phyloP scores from a whole-genome alignment of 2,113 vertebrate species.

The Cochlearius cochlearius region DNA sequence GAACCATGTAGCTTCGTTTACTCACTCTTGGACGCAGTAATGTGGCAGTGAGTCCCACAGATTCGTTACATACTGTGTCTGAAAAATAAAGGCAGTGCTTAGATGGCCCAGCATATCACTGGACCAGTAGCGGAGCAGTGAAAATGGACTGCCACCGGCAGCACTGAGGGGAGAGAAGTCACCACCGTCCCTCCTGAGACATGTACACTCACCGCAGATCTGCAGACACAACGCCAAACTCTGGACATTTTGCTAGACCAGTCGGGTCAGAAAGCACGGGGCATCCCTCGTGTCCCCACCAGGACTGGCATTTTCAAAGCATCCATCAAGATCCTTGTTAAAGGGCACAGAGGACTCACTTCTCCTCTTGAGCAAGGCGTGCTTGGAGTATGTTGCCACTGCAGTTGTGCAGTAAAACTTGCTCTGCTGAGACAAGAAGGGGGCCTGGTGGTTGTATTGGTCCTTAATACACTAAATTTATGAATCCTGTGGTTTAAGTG shows the following conservation, averaged over 20 bases:
- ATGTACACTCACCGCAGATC: rapidly evolving
- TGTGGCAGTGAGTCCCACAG: not conserved
- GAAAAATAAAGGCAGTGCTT: not conserved
- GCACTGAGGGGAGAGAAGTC: not conserved
- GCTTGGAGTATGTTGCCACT: not conserved
- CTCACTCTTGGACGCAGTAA: not conserved
- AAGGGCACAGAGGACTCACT: not conserved
- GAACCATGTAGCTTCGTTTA: not conserved
- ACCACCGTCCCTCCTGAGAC: not conserved
- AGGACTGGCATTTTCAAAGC: not conserved
- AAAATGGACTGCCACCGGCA: not conserved
- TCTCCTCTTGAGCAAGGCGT: not conserved
- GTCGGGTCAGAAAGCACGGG: not conserved
- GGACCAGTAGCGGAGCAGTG: not conserved
- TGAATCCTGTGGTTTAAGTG: not conserved
- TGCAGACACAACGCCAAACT: not conserved
- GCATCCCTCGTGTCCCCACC: not conserved
- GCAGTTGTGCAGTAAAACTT: not conserved
- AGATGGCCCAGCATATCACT: not conserved
- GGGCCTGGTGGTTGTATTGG: not conserved
- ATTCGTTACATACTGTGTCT: not conserved
- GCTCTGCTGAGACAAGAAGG: not conserved
- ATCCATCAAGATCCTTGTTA: not conserved
- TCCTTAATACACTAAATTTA: not conserved
- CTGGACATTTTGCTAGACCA: not conserved